These are phyloP conservation scores for Trilocha varians DNA, from an alignment of 2,888 invertebrate genomes.

Conservation along the genomic window DNA sequence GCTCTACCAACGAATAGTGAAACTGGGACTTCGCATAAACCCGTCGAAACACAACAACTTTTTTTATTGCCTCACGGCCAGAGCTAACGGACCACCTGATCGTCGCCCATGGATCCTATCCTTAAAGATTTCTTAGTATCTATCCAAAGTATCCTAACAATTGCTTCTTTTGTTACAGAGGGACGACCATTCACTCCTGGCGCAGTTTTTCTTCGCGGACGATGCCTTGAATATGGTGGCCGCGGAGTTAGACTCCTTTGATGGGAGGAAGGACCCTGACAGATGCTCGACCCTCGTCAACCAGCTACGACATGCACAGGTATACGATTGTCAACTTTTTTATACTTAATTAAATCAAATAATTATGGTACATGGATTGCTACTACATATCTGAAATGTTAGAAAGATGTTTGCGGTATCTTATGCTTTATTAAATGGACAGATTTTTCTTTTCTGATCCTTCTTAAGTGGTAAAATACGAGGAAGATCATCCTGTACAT, in stretches of 20 bases:
- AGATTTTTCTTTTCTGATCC: too few relatives aligned
- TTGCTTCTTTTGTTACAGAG: slow-evolving; percentile 76
- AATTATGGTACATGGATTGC: too few relatives aligned
- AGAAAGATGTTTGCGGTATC: too few relatives aligned
- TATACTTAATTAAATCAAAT: too few relatives aligned
- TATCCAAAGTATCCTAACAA: not conserved
- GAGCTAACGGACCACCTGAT: too few relatives aligned
- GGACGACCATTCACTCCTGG: slow-evolving; percentile 93
- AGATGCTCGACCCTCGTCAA: slow-evolving; percentile 96
- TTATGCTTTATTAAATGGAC: too few relatives aligned
- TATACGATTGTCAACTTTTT: slow-evolving; percentile 30
- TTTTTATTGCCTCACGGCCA: not conserved
- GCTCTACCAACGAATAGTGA: too few relatives aligned
- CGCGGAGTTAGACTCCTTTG: slow-evolving; percentile 97
- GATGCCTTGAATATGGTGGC: slow-evolving; percentile 96
- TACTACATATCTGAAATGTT: too few relatives aligned
- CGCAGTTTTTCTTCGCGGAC: slow-evolving; percentile 98
- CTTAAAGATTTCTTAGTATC: not conserved
- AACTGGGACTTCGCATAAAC: too few relatives aligned
- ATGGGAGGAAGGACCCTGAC: slow-evolving; percentile 98
- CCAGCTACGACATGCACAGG: slow-evolving; percentile 94
- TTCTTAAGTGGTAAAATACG: too few relatives aligned
- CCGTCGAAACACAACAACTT: not conserved
- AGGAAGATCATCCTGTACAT: too few relatives aligned
- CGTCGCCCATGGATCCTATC: not conserved